Percentiles rank a stretch among this genome's conserved stretches.
Conservation (phyloP, 1,140 invertebrate species). For the Saxidomus purpurata region DNA sequence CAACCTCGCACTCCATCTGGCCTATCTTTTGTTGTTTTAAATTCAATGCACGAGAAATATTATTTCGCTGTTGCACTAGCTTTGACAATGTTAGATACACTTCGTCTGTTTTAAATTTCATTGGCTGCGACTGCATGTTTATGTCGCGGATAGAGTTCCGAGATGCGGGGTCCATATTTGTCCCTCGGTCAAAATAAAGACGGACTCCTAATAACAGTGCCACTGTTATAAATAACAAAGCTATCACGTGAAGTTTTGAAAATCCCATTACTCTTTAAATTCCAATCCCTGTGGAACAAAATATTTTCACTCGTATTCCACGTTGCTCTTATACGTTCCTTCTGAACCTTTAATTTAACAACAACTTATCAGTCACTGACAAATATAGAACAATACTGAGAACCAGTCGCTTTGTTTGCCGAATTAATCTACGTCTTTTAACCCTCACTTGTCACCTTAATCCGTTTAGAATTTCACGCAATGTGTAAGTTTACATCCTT, state of each 20-base stretch:
- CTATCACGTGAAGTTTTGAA: background rate
- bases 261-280: slow-evolving; percentile 10
- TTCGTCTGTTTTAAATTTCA: background rate
- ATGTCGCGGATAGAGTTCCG: background rate
- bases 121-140: background rate
- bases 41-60: slow-evolving; percentile 29
- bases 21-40: slow-evolving; percentile 50
- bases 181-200: background rate
- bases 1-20: slow-evolving; percentile 52
- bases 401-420: no score
- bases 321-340: no score
- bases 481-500: no score
- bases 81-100: background rate
- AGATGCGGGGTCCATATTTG: background rate
- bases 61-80: slow-evolving; percentile 25
- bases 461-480: no score
- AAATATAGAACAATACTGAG: no score
- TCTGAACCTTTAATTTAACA: no score
- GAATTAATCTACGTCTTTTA: no score
- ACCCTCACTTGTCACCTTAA: no score
- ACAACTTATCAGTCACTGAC: no score
- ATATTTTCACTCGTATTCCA: no score
- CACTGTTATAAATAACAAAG: background rate
- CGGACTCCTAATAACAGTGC: background rate
- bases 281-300: no score